phyloP scores from a whole-genome alignment of 2,888 invertebrate genomes.

The Eupithecia abbreviata region DNA sequence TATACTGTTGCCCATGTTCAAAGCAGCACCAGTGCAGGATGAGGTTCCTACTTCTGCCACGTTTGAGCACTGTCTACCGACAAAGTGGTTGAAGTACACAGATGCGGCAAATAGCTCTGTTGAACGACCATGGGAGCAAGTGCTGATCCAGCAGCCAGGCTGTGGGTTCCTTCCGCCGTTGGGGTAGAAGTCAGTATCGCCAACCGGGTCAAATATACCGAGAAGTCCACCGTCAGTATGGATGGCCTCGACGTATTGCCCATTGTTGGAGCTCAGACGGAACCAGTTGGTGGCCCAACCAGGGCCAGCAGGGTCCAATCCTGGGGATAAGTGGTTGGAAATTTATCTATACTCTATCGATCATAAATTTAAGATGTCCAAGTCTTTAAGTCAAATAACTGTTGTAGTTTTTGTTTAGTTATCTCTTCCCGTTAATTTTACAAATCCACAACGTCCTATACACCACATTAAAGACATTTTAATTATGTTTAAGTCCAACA shows the following conservation, averaged over 20 bases:
- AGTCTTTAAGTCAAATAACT: neutral
- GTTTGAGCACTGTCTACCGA: constrained; percentile 56
- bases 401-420: neutral
- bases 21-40: constrained; percentile 50
- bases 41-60: constrained; percentile 49
- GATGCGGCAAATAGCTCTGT: constrained; percentile 60
- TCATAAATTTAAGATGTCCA: neutral
- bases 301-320: constrained; percentile 68
- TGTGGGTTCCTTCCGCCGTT: constrained; percentile 66
- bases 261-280: constrained; percentile 59
- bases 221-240: constrained; percentile 69
- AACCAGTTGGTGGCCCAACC: constrained; percentile 45
- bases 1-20: constrained; percentile 61
- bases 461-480: neutral
- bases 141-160: constrained; percentile 62
- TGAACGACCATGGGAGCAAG: constrained; percentile 65
- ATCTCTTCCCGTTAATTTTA: neutral
- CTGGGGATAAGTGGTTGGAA: constrained; percentile 39
- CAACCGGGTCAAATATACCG: constrained; percentile 62
- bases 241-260: constrained; percentile 68
- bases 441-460: neutral
- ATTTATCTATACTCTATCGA: neutral
- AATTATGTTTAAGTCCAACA: too few relatives aligned
- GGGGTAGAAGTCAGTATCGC: constrained; percentile 65
- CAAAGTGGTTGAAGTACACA: constrained; percentile 57